phyloP scores from a whole-genome alignment of 2,113 vertebrate genomes.

The Thoracochromis brauschi region DNA sequence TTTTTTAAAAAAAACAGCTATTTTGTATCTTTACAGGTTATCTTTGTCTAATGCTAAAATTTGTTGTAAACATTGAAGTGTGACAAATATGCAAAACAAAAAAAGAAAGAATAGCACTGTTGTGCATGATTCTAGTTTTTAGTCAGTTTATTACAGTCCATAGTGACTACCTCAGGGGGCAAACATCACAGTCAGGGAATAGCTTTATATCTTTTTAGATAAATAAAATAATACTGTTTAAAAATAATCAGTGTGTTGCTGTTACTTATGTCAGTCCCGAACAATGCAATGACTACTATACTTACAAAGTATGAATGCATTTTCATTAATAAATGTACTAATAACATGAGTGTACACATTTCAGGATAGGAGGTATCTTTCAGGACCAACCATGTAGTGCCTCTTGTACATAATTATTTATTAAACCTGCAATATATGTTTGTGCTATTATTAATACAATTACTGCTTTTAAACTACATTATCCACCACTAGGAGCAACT shows the following conservation, averaged over 20 bases:
- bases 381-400: background rate
- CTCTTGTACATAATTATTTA: background rate
- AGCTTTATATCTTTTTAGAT: background rate
- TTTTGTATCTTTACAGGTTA: background rate
- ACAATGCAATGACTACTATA: background rate
- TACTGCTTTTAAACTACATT: background rate
- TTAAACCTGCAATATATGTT: background rate
- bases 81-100: background rate
- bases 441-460: background rate
- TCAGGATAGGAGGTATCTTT: background rate
- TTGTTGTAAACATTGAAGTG: background rate
- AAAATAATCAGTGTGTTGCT: background rate
- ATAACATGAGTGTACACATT: background rate
- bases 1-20: accelerated
- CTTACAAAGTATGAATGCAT: background rate
- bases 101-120: background rate
- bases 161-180: background rate
- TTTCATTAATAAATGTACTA: background rate
- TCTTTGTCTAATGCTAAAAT: background rate
- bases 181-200: background rate
- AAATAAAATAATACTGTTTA: background rate
- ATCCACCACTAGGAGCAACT: slow-evolving; percentile 25
- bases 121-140: background rate
- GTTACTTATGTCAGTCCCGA: background rate
- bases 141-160: background rate